Evolutionary conservation across 2,113 vertebrate species (phyloP).

Genomic region (Mesoclemmys tuberculata): DNA sequence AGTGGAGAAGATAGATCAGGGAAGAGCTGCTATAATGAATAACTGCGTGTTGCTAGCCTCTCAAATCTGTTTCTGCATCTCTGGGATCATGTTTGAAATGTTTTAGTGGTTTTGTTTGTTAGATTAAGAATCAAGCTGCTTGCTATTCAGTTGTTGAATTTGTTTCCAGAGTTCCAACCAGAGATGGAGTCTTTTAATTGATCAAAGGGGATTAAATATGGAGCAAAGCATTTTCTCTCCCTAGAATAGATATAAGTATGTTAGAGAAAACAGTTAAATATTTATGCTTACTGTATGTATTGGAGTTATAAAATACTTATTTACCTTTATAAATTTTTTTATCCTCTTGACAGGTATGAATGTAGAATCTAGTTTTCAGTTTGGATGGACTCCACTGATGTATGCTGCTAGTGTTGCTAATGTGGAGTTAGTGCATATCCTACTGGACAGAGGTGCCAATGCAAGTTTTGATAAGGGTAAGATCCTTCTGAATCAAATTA

Average conservation of each 20-base stretch:
- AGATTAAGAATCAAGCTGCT: background rate
- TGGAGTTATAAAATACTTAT: background rate
- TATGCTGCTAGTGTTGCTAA: slow-evolving; percentile 87
- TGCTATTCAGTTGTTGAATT: background rate
- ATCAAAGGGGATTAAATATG: background rate
- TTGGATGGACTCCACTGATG: slow-evolving; percentile 95
- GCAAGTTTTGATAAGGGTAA: slow-evolving; percentile 92
- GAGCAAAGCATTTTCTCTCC: background rate
- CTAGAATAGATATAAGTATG: background rate
- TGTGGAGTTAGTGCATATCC: slow-evolving; percentile 82
- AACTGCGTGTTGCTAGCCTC: background rate
- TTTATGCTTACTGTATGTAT: background rate
- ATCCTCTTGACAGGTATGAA: slow-evolving; percentile 81
- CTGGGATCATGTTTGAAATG: background rate
- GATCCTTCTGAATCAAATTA: background rate
- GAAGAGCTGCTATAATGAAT: background rate
- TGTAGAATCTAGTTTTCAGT: slow-evolving; percentile 85
- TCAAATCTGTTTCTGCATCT: background rate
- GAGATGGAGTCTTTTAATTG: background rate
- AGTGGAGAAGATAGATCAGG: background rate
- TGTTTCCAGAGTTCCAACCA: background rate
- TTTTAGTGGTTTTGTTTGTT: background rate
- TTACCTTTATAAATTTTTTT: background rate
- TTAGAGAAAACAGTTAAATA: background rate
- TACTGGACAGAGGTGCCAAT: slow-evolving; percentile 91